phyloP scores from a whole-genome alignment of 2,888 invertebrate genomes.

The Spilosoma lubricipeda region DNA sequence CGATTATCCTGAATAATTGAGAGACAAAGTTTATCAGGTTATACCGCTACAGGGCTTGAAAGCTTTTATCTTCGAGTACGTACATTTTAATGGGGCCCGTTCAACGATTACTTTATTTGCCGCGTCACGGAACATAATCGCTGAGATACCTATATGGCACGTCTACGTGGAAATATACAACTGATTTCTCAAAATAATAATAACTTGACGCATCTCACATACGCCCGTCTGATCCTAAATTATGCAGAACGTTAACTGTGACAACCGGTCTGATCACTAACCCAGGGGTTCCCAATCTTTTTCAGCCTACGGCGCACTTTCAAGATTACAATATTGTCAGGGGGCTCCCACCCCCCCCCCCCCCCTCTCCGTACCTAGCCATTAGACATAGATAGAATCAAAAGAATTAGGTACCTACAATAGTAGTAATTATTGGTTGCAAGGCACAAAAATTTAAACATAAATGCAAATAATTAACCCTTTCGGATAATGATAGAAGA shows the following conservation, averaged over 20 bases:
- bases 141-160: background rate
- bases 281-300: background rate
- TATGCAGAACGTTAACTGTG: background rate
- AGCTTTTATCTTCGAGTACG: slow-evolving; percentile 5
- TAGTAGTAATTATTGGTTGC: no score
- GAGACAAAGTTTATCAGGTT: slow-evolving; percentile 3
- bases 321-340: no score
- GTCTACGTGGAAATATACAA: background rate
- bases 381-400: no score
- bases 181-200: background rate
- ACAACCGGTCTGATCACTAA: background rate
- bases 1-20: background rate
- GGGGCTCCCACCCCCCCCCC: no score
- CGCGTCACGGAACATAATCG: background rate
- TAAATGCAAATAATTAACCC: no score
- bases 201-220: background rate
- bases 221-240: background rate
- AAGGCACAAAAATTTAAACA: no score
- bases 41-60: background rate
- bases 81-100: slow-evolving; percentile 2
- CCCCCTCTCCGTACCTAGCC: no score
- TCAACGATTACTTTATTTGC: background rate
- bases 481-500: no score
- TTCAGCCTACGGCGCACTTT: no score
- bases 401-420: no score